Conservation (phyloP, 2,888 invertebrate genomes). For the Drosophila subsilvestris region DNA sequence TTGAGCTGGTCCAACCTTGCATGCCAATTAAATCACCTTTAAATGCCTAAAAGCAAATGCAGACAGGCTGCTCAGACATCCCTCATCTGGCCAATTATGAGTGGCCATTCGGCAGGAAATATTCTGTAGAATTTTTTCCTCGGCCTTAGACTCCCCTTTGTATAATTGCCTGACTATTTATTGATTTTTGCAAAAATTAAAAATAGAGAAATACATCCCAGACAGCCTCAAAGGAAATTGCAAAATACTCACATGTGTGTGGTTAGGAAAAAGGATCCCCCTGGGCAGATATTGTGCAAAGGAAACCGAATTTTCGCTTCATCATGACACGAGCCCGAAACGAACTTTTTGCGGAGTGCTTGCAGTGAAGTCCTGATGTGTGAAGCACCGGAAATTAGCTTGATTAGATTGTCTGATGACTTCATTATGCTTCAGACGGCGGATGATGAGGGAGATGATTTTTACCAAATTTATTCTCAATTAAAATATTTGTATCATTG, state of each 20-base stretch:
- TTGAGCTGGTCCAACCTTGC: slow-evolving; percentile 5
- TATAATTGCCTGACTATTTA: slow-evolving; percentile 31
- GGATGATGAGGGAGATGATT: background rate
- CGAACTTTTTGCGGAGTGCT: slow-evolving; percentile 8
- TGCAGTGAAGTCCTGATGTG: slow-evolving; percentile 10
- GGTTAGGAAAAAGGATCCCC: slow-evolving; percentile 1
- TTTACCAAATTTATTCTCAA: background rate
- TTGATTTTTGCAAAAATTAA: slow-evolving; percentile 28
- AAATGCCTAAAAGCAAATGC: slow-evolving; percentile 18
- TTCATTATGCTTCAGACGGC: slow-evolving; percentile 21
- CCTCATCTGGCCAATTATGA: slow-evolving; percentile 46
- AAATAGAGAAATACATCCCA: slow-evolving; percentile 13
- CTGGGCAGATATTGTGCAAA: background rate
- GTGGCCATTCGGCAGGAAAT: slow-evolving; percentile 40
- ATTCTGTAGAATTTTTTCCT: slow-evolving; percentile 18
- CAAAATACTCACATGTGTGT: slow-evolving; percentile 23
- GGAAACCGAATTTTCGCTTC: slow-evolving; percentile 5
- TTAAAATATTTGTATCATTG: background rate
- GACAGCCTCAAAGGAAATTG: slow-evolving; percentile 34
- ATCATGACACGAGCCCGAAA: slow-evolving; percentile 7
- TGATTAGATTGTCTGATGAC: slow-evolving; percentile 44
- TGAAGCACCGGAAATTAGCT: slow-evolving; percentile 47
- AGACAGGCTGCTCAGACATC: slow-evolving; percentile 16
- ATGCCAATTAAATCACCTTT: slow-evolving; percentile 45
- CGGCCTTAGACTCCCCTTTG: slow-evolving; percentile 3